A percentile compares a stretch with the other conserved stretches of the same genome.
phyloP scores from a whole-genome alignment of 2,797 vertebrate genomes.

The Molossus molossus region DNA sequence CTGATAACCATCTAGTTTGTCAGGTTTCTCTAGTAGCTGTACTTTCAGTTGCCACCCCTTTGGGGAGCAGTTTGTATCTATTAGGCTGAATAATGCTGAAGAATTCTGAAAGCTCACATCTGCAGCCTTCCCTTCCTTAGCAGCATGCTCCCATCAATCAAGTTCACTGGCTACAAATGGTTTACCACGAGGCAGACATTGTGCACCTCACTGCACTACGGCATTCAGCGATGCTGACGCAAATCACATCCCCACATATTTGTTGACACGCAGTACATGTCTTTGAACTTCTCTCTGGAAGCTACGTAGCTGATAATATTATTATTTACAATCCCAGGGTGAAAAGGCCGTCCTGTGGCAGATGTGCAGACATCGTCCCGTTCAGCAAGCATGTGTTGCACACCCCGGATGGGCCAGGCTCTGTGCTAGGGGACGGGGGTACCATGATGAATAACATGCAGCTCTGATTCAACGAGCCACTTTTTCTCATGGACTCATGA shows the following conservation, averaged over 20 bases:
- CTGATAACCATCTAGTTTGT: background rate
- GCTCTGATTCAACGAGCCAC: background rate
- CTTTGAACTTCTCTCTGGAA: conserved; percentile 33
- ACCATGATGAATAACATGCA: background rate
- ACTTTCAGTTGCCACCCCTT: background rate
- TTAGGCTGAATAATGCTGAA: background rate
- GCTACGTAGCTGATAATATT: background rate
- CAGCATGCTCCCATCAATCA: background rate
- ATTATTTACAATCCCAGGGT: background rate
- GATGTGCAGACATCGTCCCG: background rate
- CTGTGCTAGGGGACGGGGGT: background rate
- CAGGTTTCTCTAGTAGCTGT: background rate
- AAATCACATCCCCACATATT: background rate
- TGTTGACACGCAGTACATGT: background rate
- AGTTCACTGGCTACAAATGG: background rate
- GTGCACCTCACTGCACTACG: background rate
- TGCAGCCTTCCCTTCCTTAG: background rate
- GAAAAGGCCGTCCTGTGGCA: background rate
- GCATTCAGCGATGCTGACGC: background rate
- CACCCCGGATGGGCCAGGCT: background rate
- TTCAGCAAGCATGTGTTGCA: background rate
- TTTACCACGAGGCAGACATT: background rate
- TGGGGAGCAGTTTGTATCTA: background rate
- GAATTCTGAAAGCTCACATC: background rate
- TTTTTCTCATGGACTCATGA: background rate